Evolutionary conservation across 2,888 invertebrate genomes (phyloP), one percentile per base, ranked within the genome.

Genomic region (Heliothis peltigera): DNA sequence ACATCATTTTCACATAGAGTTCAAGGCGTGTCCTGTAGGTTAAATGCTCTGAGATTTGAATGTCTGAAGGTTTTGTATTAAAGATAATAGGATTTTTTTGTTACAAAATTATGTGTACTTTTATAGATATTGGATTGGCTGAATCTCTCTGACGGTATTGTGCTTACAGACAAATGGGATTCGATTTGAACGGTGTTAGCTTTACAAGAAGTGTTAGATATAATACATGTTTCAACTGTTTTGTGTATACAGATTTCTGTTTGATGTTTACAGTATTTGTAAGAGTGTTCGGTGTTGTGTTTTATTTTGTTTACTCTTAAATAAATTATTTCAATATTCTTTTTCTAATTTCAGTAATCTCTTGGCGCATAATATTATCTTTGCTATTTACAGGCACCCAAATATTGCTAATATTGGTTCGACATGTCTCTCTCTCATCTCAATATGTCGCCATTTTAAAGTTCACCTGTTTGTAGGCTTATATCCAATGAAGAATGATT

Each of bases 151-250:
- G 54, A 63, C 54, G 63, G 71, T 70, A 61, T 67, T 70, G 48
- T 74, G 56, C 51, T 48, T 72, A 75, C 44, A 59, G 71, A 75
- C n/a, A 64, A 58, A 75, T 63, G 59, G 64, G 64, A 72, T 75
- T 72, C 52, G 76, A 70, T 64, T 53, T 64, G 55, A 70, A 59
- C 35, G 48, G 43, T 44, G 53, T 53, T 19, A 44, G 53, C 56
- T 75, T 57, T 17, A 49, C 15, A 46, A 62, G 47, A 51, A 65
- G 67, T 60, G 57, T 28, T 32, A 25, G 70, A 44, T 69, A 53
- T 47, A 60, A 5, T 67, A n/a, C n/a, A 28, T 49, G 59, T 22
- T 67, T 60, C 25, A 65, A 48, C n/a, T 35, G 22, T 35, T 65
- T 48, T 19, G 56, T 48, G 22, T n/a, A 18, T n/a, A 22, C 21